Evolutionary conservation across 2,888 invertebrate species (phyloP), one percentile per base, ranked within the genome.

Genomic region (Sphaerophoria taeniata): DNA sequence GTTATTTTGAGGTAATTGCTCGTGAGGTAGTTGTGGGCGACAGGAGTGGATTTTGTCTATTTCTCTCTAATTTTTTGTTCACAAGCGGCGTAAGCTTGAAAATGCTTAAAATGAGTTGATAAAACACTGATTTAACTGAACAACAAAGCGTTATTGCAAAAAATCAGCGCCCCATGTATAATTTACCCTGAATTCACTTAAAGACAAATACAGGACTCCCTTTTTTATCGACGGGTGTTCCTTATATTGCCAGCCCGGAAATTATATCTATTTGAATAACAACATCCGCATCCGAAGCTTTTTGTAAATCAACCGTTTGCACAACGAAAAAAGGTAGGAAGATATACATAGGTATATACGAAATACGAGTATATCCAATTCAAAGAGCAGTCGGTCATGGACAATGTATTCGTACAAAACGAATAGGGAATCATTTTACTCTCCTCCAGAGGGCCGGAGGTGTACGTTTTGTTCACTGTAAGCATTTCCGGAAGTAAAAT

Each of bases 251-350:
- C 49, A 39, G 55, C 36, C 82, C 77, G 77, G 72, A 82, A 72
- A 77, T 77, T 65, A 77, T 82, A 69, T 77, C 77, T 76, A 82
- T 82, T 82, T 63, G 65, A 82, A 77, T 69, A 73, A 77, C 82
- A 77, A 82, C 77, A 77, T 77, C 77, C 77, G 69, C 61, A 82
- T 82, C 77, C 77, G 82, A 69, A 67, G 55, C 82, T 69, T 72
- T 78, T 76, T 77, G 77, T 69, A 82, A 82, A 77, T 77, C 75
- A 60, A 14, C 72, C 63, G 43, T 24, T 24, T 24, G 24, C 24
- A 24, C 24, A 24, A 24, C 1, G 24, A 24, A 24, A 2, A 2
- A 24, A 24, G 24, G 24, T 24, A 24, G 24, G 24, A 2, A 24
- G 1, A 24, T 2, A 24, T 24, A 9, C 24, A 56, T 39, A 11